Evolutionary conservation across 1,140 invertebrate genomes (phyloP), one percentile per base, ranked within the genome.

Genomic region (Drosophila eugracilis): DNA sequence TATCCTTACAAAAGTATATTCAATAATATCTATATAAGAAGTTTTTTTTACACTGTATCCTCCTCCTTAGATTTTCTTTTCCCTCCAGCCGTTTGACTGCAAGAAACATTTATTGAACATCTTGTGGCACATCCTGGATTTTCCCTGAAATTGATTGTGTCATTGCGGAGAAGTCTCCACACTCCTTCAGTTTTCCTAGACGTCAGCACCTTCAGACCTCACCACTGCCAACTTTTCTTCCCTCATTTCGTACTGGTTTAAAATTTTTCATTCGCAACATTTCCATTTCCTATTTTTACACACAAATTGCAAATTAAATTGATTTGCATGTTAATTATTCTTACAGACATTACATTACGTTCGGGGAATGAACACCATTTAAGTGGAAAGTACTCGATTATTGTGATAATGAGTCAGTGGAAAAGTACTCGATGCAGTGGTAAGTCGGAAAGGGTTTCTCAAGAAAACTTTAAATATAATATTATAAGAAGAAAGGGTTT

Each of bases 261-360:
- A 24, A 24, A 47, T 26, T 54, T 34, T 55, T 36, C 7, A 6
- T 4, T 12, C 10, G 12, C 42, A 45, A 36, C 41, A 22, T 55
- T 12, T 42, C 0, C 14, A 30, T 21, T 19, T 53, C 17, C 32
- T 15, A 22, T 42, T 39, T 26, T n/a, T n/a, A n/a, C 5, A 55
- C 71, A 78, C 57, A 70, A 80, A 80, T 86, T 77, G 76, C 32
- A 86, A 71, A 86, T 74, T 80, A 80, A 86, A 77, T 85, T 70
- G 67, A 86, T 85, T 85, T 79, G 42, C 70, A 77, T 49, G 52
- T 74, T 77, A 80, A 80, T 85, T 74, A 80, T 66, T 58, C 47
- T 69, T 55, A 59, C 55, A 85, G 81, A 80, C 59, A 62, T 14
- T 17, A 80, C 59, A 62, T 14, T 17, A 5, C 10, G 32, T 45